Evolutionary conservation across 2,888 invertebrate genomes (phyloP).

Genomic region (Pseudococcus viburni): DNA sequence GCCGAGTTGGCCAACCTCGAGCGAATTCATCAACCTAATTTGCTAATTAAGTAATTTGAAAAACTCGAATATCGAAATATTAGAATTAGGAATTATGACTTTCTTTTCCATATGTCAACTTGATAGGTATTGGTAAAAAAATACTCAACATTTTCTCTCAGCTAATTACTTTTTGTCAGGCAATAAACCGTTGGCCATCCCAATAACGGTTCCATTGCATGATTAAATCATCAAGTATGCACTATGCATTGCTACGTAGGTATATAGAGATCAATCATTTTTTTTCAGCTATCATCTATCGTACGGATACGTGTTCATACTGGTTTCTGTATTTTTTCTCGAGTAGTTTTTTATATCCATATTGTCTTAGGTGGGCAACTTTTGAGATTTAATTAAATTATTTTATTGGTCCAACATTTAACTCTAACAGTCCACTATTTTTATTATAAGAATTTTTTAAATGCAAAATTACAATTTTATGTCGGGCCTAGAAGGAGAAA

Average conservation of each 20-base stretch:
- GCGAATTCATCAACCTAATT: too few relatives aligned
- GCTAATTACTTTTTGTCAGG: conserved; percentile 45
- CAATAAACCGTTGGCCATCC: conserved; percentile 34
- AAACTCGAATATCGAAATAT: too few relatives aligned
- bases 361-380: too few relatives aligned
- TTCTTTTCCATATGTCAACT: neutral
- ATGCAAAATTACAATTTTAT: too few relatives aligned
- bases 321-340: neutral
- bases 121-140: neutral
- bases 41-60: too few relatives aligned
- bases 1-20: too few relatives aligned
- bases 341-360: too few relatives aligned
- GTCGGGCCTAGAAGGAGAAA: too few relatives aligned
- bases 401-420: too few relatives aligned
- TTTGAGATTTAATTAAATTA: too few relatives aligned
- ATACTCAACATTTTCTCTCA: neutral
- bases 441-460: too few relatives aligned
- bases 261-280: conserved; percentile 6
- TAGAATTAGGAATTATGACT: neutral
- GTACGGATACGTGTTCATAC: neutral
- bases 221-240: conserved; percentile 20
- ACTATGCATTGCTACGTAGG: neutral
- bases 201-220: conserved; percentile 39
- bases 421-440: too few relatives aligned
- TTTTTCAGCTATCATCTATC: neutral